Evolutionary conservation across 2,797 vertebrate species (phyloP), one percentile per base, ranked within the genome.

Genomic region (Lepidocolaptes lacrymiger): DNA sequence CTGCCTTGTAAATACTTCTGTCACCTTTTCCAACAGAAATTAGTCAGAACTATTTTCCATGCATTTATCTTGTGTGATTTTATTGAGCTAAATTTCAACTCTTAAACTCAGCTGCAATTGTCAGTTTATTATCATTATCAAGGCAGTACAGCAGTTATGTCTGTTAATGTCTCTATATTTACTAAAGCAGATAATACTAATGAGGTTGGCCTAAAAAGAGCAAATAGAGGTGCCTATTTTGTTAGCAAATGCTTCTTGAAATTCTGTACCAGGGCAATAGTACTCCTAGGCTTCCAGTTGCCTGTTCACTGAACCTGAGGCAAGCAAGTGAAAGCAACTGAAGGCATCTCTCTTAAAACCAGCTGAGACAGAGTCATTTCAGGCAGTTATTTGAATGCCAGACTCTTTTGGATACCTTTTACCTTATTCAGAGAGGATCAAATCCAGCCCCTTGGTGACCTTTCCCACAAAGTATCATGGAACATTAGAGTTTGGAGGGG

Each of bases 1-100:
- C 6, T 34, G 43, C 21, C 32, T 92, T 82, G 23, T 73, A 89
- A 96, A 85, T 91, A 74, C 55, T 73, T 75, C 58, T 82, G 44
- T 73, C 87, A 88, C 61, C 19, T 91, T 88, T 87, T 85, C 41
- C 61, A 77, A 37, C 36, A 83, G 44, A 91, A 95, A 92, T 93
- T 69, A 93, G 30, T 54, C 54, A 90, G 27, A 82, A 82, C 69
- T 91, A 69, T 82, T 90, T 92, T 43, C 43, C 51, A 2, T 49
- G 26, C 12, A 9, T 67, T 2, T 72, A 12, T 37, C 26, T 26
- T 56, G 22, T 20, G 9, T n/a, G 27, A 11, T 67, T 91, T 78
- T 66, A 80, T 59, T 79, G 43, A 85, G 18, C 15, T 69, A 81
- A 90, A n/a, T 64, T 76, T 88, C 49, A 61, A 7, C 22, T 90